A percentile compares a stretch with the other conserved stretches of the same genome.
Conservation (phyloP, 1,140 invertebrate genomes). For the Rhopalosiphum maidis region DNA sequence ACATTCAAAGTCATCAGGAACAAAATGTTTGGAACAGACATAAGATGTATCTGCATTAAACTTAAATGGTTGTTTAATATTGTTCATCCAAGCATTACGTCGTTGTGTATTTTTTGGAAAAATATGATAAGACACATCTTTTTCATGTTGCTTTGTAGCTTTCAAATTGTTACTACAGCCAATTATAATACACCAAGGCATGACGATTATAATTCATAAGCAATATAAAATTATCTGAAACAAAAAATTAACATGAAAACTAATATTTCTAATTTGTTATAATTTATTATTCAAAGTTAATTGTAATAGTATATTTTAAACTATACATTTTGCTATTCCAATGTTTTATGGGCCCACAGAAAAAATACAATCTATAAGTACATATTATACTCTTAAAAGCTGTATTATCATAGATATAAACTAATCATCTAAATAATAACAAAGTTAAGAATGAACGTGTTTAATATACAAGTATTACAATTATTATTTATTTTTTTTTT, state of each 20-base stretch:
- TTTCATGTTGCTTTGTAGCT: slow-evolving; percentile 38
- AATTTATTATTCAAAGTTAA: neutral
- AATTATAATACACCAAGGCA: slow-evolving; percentile 43
- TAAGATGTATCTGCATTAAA: slow-evolving; percentile 54
- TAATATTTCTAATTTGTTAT: neutral
- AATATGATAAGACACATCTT: slow-evolving; percentile 52
- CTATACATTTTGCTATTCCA: neutral
- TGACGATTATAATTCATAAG: neutral
- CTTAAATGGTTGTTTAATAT: slow-evolving; percentile 8
- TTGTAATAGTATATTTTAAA: neutral
- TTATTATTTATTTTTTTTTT: neutral
- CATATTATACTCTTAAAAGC: neutral
- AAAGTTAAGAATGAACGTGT: no score
- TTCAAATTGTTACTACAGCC: slow-evolving; percentile 46
- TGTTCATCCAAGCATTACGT: slow-evolving; percentile 31
- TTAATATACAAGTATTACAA: neutral
- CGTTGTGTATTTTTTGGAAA: slow-evolving; percentile 57
- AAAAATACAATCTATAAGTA: neutral
- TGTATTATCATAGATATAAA: no score
- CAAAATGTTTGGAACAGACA: slow-evolving; percentile 46
- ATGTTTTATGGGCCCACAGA: neutral
- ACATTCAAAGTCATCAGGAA: slow-evolving; percentile 44
- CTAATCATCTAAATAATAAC: no score
- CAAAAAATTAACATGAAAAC: neutral
- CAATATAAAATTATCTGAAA: slow-evolving; percentile 15